These are phyloP conservation scores for Drosophila paranaensis DNA, from an alignment of 2,888 invertebrate species.

Conservation along the genomic window DNA sequence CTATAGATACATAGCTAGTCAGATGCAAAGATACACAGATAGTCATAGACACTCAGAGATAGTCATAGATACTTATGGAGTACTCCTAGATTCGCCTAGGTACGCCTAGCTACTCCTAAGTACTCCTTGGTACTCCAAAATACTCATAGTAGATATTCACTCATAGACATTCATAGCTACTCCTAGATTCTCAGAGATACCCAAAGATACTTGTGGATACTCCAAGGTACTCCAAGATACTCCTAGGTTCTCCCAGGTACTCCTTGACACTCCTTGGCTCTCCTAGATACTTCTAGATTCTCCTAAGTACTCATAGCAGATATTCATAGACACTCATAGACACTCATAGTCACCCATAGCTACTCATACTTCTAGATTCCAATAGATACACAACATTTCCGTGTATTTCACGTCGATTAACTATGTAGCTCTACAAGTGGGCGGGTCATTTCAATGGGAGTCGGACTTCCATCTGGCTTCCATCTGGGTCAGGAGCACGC, in stretches of 20 bases:
- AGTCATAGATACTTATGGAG: too few species aligned
- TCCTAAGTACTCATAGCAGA: not conserved
- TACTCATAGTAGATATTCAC: not conserved
- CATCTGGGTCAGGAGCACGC: constrained; percentile 23
- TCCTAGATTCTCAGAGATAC: not conserved
- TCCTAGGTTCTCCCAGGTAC: not conserved
- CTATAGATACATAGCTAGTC: not conserved
- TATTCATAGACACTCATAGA: constrained; percentile 1
- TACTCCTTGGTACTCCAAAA: not conserved
- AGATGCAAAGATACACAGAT: not conserved
- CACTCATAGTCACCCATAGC: not conserved
- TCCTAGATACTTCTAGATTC: constrained; percentile 1
- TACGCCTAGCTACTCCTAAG: not conserved
- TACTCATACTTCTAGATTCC: not conserved
- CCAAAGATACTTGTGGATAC: not conserved
- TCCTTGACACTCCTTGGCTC: not conserved
- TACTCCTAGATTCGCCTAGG: not conserved
- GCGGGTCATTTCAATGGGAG: not conserved
- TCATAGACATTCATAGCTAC: not conserved
- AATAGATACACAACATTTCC: not conserved
- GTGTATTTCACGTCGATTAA: not conserved
- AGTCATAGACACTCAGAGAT: too few species aligned
- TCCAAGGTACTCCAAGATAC: not conserved
- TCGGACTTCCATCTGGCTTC: not conserved
- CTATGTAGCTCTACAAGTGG: not conserved